Conservation (phyloP, 2,113 vertebrate species). For the Xiphias gladius region DNA sequence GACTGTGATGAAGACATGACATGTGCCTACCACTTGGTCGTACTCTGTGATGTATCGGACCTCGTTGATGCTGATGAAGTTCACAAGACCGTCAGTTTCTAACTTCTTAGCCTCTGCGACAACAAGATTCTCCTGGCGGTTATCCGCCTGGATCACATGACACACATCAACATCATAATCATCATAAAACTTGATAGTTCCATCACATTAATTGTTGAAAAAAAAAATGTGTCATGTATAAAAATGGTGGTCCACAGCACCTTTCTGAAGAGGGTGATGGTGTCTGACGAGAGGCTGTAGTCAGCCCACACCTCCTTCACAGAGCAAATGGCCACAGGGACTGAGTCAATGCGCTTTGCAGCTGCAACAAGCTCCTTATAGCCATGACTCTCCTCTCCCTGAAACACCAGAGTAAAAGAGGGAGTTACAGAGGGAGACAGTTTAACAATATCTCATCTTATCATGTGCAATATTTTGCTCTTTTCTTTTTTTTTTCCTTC, state of each 20-base stretch:
- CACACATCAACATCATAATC: constrained; percentile 5
- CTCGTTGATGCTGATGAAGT: constrained; percentile 88
- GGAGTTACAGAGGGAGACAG: not conserved
- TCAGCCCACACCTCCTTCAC: constrained; percentile 83
- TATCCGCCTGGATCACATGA: constrained; percentile 86
- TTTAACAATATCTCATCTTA: not conserved
- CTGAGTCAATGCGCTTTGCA: constrained; percentile 74
- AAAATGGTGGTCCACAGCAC: constrained; percentile 66
- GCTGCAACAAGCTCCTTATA: constrained; percentile 80
- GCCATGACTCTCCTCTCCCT: constrained; percentile 85
- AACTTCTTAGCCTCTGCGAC: constrained; percentile 73
- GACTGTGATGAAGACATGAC: not conserved
- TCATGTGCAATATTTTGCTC: not conserved
- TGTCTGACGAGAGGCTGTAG: constrained; percentile 82
- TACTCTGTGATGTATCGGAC: constrained; percentile 93
- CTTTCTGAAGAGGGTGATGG: constrained; percentile 89
- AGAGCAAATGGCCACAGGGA: constrained; percentile 87
- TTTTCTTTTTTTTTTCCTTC: not conserved
- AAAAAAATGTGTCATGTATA: not conserved
- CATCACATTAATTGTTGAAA: not conserved
- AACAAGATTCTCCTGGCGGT: constrained; percentile 84
- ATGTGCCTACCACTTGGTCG: constrained; percentile 85
- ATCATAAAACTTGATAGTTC: not conserved
- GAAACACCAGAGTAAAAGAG: constrained; percentile 28
- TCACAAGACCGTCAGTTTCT: constrained; percentile 84